Conservation (phyloP, 2,797 vertebrate genomes). For the Pristis pectinata region DNA sequence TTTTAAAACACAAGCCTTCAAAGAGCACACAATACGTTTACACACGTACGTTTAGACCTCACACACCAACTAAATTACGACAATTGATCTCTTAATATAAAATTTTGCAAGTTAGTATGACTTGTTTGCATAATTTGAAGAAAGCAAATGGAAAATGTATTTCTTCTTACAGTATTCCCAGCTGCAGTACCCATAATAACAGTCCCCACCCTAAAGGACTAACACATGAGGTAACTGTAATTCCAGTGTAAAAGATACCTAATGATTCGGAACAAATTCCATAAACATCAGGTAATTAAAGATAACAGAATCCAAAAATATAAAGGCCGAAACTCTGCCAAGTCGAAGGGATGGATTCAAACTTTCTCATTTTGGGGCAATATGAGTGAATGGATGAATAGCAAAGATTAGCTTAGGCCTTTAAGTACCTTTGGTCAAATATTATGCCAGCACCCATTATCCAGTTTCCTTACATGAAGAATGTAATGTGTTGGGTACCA, state of each 20-base stretch:
- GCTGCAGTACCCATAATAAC: neutral
- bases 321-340: neutral
- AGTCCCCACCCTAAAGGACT: neutral
- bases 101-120: neutral
- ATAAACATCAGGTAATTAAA: neutral
- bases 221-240: neutral
- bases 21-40: neutral
- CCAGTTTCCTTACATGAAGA: neutral
- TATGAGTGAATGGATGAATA: neutral
- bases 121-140: neutral
- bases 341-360: neutral
- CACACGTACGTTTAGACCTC: no score
- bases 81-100: neutral
- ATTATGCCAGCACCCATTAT: neutral
- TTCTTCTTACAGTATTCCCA: neutral
- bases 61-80: neutral
- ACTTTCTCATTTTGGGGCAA: neutral
- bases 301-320: neutral
- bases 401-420: neutral
- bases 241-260: neutral
- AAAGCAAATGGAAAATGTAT: neutral
- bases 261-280: neutral
- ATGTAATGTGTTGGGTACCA: neutral
- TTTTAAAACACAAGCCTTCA: slow-evolving; percentile 1
- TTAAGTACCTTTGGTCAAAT: neutral